phyloP scores from a whole-genome alignment of 2,113 vertebrate genomes.

The Perca flavescens region DNA sequence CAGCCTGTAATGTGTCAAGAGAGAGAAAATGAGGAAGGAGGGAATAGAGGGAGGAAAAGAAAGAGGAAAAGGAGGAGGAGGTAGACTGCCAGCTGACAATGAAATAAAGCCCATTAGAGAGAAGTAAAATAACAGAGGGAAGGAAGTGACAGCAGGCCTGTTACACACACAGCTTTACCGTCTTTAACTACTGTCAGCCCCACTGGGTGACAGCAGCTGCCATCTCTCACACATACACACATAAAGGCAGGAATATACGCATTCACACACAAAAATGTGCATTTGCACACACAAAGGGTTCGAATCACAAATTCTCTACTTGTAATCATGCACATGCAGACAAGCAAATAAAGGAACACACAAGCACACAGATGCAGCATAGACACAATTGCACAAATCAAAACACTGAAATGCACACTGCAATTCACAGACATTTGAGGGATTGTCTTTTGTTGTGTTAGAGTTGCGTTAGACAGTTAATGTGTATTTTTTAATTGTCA shows the following conservation, averaged over 20 bases:
- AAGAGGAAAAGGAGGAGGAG: constrained; percentile 63
- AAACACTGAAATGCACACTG: constrained; percentile 23
- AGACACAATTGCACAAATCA: constrained; percentile 28
- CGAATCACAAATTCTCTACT: constrained; percentile 37
- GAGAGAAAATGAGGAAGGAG: constrained; percentile 74
- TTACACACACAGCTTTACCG: constrained; percentile 76
- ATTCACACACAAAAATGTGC: constrained; percentile 26
- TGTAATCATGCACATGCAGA: constrained; percentile 55
- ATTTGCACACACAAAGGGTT: constrained; percentile 25
- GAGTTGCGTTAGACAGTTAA: not conserved
- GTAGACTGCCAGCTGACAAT: constrained; percentile 83
- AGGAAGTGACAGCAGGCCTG: constrained; percentile 81
- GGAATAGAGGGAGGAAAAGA: constrained; percentile 62
- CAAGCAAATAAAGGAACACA: constrained; percentile 43
- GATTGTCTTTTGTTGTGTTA: not conserved
- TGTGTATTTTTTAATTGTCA: constrained; percentile 4
- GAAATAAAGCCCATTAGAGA: constrained; percentile 87
- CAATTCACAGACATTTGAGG: not conserved
- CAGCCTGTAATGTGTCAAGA: constrained; percentile 80
- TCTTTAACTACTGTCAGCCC: constrained; percentile 82
- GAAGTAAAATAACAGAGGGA: constrained; percentile 78
- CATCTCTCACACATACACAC: constrained; percentile 62
- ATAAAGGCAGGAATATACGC: constrained; percentile 35
- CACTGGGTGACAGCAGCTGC: constrained; percentile 76
- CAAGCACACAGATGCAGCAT: constrained; percentile 22